These are phyloP conservation scores for Volucella inflata DNA, from an alignment of 2,888 invertebrate genomes.

Conservation along the genomic window DNA sequence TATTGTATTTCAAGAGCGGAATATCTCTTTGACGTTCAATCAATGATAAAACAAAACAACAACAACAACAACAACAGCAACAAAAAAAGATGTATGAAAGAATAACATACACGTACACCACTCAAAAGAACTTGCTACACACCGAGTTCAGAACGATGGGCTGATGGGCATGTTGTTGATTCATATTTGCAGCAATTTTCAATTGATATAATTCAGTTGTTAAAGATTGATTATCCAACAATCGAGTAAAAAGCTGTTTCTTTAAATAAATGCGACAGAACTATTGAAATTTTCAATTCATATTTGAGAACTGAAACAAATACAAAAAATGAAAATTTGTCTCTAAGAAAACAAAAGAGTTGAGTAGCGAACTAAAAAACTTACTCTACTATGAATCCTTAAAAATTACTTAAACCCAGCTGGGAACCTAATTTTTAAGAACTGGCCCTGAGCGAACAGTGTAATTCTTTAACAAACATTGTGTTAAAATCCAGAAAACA, in stretches of 20 bases:
- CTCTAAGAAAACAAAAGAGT: slow-evolving; percentile 45
- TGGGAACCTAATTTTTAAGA: too few species aligned
- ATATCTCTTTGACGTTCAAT: slow-evolving; percentile 51
- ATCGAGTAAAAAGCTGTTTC: too few species aligned
- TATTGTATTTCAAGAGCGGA: slow-evolving; percentile 62
- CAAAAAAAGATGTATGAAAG: slow-evolving; percentile 53
- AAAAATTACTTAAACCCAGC: too few species aligned
- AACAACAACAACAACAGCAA: slow-evolving; percentile 39
- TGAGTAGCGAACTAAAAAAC: slow-evolving; percentile 29
- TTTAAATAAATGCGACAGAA: not conserved
- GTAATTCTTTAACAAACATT: too few species aligned
- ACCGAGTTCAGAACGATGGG: not conserved
- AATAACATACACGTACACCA: slow-evolving; percentile 45
- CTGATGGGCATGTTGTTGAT: too few species aligned
- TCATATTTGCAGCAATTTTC: too few species aligned
- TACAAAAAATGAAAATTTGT: too few species aligned
- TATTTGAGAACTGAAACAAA: not conserved
- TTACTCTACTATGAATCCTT: too few species aligned
- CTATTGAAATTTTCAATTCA: not conserved
- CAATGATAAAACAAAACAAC: slow-evolving; percentile 39
- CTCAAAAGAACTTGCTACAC: slow-evolving; percentile 41
- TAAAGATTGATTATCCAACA: too few species aligned
- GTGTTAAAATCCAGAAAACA: too few species aligned
- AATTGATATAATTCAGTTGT: too few species aligned
- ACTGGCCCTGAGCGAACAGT: too few species aligned